Base-by-base conservation (phyloP, 1,140 invertebrate genomes). In the Sarcophaga bullata region DNA sequence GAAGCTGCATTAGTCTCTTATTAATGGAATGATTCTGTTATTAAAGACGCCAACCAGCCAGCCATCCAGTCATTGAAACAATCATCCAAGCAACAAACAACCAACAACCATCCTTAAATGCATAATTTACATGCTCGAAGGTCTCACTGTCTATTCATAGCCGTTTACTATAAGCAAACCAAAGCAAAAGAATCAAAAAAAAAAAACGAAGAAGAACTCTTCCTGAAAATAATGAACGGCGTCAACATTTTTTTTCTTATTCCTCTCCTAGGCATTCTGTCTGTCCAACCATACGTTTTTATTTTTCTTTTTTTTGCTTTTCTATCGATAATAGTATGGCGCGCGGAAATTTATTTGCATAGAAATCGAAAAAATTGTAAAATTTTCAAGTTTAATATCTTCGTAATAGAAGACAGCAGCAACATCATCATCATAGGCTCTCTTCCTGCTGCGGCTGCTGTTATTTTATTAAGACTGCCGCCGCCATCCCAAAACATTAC, bases 191-290 rank as follows among this genome's bases (percentile, higher is more conserved):
- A n/a, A n/a, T n/a, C n/a, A n/a, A n/a, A n/a, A 37, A 37, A 37
- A 37, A 37, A 37, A 37, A 37, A 37, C 25, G 25, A 37, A 37
- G 25, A 37, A 37, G 25, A 37, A 37, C 25, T 68, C 19, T 68
- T 68, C n/a, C 17, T 78, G 50, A 50, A 72, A 50, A 78, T 78
- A 78, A 78, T 78, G 48, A 78, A 78, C 73, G 73, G 73, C 73
- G 73, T 76, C 73, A 76, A 49, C 73, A 73, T 76, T 76, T 76
- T 52, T 52, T 52, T 52, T 52, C 13, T 52, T 52, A 13, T 52
- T 52, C 50, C 50, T 52, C 50, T 13, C 1, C 50, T 52, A 52
- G 9, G 13, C 50, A 10, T 52, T 52, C 62, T 58, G 17, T 19
- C 17, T 68, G 25, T 37, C 25, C 25, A 37, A 37, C 4, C 25